Conservation (phyloP, 2,888 invertebrate genomes). For the Loripinus fragilis region DNA sequence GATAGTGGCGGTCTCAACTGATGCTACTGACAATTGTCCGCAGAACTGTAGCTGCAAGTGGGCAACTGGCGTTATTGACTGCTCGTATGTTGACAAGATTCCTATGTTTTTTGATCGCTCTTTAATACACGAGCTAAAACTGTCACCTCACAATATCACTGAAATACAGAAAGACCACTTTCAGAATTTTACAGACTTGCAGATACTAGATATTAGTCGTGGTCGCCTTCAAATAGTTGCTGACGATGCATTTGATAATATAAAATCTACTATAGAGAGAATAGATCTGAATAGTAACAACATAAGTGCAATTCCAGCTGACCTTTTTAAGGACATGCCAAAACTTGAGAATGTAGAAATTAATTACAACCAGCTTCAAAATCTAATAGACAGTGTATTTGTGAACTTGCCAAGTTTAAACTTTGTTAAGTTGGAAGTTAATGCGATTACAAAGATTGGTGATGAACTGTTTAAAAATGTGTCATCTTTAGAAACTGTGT, state of each 20-base stretch:
- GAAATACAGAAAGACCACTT: not conserved
- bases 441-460: not conserved
- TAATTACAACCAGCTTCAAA: not conserved
- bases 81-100: not conserved
- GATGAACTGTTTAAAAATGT: not conserved
- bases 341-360: not conserved
- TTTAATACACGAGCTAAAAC: not conserved
- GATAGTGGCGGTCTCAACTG: too few species aligned
- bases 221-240: not conserved
- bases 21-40: not conserved
- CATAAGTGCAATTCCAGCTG: not conserved
- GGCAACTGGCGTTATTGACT: not conserved
- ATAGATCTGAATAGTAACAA: not conserved
- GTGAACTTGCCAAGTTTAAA: not conserved
- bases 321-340: not conserved
- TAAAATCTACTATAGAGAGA: not conserved
- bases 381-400: not conserved
- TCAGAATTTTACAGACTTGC: not conserved
- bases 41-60: not conserved
- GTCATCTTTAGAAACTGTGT: not conserved
- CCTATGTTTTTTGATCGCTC: not conserved
- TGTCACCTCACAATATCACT: not conserved
- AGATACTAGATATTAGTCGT: not conserved
- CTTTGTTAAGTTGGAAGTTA: not conserved
- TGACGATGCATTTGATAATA: not conserved